Base-by-base conservation (phyloP, 2,888 invertebrate species). In the Microctonus hyperodae region DNA sequence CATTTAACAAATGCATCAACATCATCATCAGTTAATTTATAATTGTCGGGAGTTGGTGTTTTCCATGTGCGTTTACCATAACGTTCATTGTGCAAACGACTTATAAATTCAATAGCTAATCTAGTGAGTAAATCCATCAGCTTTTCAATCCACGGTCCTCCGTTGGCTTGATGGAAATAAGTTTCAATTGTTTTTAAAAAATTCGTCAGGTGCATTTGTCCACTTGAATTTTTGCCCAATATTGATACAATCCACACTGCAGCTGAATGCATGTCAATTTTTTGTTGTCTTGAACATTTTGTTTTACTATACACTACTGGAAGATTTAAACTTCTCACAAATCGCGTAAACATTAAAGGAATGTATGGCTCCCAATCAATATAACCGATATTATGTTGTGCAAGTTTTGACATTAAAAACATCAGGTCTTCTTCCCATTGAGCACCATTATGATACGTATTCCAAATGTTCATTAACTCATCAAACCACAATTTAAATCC, bases 91-190 rank as follows among this genome's bases (percentile, higher is more conserved):
- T 86, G 83, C 25, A 89, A 70, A 57, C 92, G 88, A 71, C 86
- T 84, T 1, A 90, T 84, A 77, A 95, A 91, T 75, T 88, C 87
- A 68, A 86, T 86, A 0, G 91, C 87, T n/a, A 94, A 85, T 78
- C 90, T 90, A 60, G 88, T 86, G 2, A 95, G 85, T 6, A 93
- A 84, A 65, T 91, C 90, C 65, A 89, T 87, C 0, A 93, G 85
- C 72, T 88, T 89, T 70, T 83, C 83, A 0, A 91, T 88, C 95
- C 96, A 97, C 55, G 89, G 83, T 28, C 96, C 97, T 40, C 87
- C 84, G 83, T 97, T 97, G 0, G 96, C 96, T 61, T 95, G 94
- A 85, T 97, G 94, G 75, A 92, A 90, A 84, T 95, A 97, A 4
- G 94, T 92, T 81, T 95, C 94, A 3, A 96, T 86, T 0, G 93